Evolutionary conservation across 2,797 vertebrate genomes (phyloP), one percentile per base, ranked within the genome.

Genomic region (Pseudomugil tenellus): DNA sequence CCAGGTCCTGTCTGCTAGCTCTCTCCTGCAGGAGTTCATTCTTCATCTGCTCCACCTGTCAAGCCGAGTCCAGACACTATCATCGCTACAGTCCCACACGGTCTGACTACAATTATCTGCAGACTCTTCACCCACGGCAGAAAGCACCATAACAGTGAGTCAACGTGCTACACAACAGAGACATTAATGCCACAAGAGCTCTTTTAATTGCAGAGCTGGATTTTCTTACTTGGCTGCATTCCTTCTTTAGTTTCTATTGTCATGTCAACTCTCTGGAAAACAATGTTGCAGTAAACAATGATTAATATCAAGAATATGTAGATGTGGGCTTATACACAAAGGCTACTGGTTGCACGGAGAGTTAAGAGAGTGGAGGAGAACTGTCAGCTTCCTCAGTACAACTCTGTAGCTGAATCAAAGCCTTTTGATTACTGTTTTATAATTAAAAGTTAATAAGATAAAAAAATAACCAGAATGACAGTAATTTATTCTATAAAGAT

Each of bases 21-120:
- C 96, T 95, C 92, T 99, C 98, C 92, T 99, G 98, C 85, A 99
- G 94, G 25, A 99, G 93, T 85, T 99, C 98, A 41, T 87, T 95
- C 86, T 97, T 96, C 94, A 97, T 96, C 93, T 98, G 97, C 87
- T 99, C 98, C 90, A 98, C 95, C 98, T 99, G 82, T 91, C 87
- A 90, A 91, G 85, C 87, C 90, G 71, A 90, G 89, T 79, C 84
- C 86, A 92, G 87, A 91, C 84, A 91, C 79, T 69, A 87, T 92
- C 91, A 92, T 76, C 57, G 51, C 83, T 81, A 72, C 77, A 1
- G 69, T 83, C 77, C 70, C 87, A 78, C 80, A 87, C 72, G 80
- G 76, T 84, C 86, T 77, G 81, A 86, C 79, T 75, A 84, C 84
- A 85, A 77, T 90, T 85, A 89, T 83, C 70, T 83, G 75, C 79